phyloP scores from a whole-genome alignment of 2,797 vertebrate genomes.

The Falco berigora region DNA sequence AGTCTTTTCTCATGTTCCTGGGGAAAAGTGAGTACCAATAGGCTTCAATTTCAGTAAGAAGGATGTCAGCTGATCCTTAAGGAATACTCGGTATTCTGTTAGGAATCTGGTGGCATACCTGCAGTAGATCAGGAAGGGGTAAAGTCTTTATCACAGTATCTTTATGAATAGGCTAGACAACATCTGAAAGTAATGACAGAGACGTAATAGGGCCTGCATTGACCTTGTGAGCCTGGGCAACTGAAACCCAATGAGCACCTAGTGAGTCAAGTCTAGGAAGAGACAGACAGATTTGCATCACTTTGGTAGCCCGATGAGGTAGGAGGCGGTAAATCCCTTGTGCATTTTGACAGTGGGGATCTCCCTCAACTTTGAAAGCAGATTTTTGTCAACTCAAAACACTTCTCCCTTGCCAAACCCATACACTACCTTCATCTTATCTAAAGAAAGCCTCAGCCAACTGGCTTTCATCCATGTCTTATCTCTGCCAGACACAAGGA shows the following conservation, averaged over 20 bases:
- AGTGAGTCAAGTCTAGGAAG: not conserved
- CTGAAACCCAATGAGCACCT: not conserved
- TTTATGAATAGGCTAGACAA: not conserved
- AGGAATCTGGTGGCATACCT: not conserved
- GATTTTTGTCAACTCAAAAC: conserved; percentile 37
- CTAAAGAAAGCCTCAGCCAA: conserved; percentile 31
- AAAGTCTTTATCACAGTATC: not conserved
- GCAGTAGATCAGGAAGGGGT: not conserved
- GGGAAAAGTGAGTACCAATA: not conserved
- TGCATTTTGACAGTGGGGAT: conserved; percentile 14
- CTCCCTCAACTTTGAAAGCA: conserved; percentile 24
- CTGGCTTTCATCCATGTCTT: conserved; percentile 62
- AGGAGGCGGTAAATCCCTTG: not conserved
- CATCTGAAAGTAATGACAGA: not conserved
- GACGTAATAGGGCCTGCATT: not conserved
- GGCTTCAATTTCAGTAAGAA: not conserved
- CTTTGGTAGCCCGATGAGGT: not conserved
- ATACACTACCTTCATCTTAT: conserved; percentile 53
- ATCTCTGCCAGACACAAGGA: conserved; percentile 60
- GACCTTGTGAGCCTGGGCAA: not conserved
- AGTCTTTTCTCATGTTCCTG: not conserved
- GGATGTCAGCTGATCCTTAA: not conserved
- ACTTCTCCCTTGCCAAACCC: conserved; percentile 20
- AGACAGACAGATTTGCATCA: not conserved
- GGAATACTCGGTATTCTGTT: not conserved